Evolutionary conservation across 2,888 invertebrate species (phyloP), one percentile per base, ranked within the genome.

Genomic region (Crioceris asparagi): DNA sequence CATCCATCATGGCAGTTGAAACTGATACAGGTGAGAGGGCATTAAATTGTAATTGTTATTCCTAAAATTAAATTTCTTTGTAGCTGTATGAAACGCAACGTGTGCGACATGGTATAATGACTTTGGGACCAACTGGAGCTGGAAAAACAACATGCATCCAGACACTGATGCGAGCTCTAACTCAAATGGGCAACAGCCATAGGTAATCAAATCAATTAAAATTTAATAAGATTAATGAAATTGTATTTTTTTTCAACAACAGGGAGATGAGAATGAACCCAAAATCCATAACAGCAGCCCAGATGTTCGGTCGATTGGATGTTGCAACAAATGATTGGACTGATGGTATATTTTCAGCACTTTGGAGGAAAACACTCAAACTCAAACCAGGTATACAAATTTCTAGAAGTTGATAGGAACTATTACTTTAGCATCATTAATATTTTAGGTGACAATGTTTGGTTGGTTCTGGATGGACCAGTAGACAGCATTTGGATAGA

Each of bases 251-350:
- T n/a, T n/a, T n/a, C n/a, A n/a, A n/a, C n/a, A n/a, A n/a, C 17
- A 42, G 40, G 32, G 94, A 96, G 70, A 91, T 94, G 91, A 71
- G 94, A 47, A 94, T 96, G 94, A 96, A 96, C 65, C 96, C 96
- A 0, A 96, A 96, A 68, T 88, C 94, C 11, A 94, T 96, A 55
- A 94, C 94, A 10, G 88, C 94, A 0, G 81, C 93, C 0, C 94
- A 96, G 70, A 96, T 96, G 96, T 96, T 96, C 60, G 96, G 96
- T 0, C 75, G 91, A 17, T 68, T 94, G 15, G 94, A 96, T 58
- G 94, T 96, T 0, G 93, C 94, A 2, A 96, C 94, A 2, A 96
- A 96, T 57, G 96, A 96, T 58, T 96, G 96, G 96, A 96, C 94
- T 0, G 94, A 96, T 61, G 96, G 96, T 4, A 93, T 96, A 54